phyloP scores from a whole-genome alignment of 2,113 vertebrate genomes.

The Fregata magnificens region DNA sequence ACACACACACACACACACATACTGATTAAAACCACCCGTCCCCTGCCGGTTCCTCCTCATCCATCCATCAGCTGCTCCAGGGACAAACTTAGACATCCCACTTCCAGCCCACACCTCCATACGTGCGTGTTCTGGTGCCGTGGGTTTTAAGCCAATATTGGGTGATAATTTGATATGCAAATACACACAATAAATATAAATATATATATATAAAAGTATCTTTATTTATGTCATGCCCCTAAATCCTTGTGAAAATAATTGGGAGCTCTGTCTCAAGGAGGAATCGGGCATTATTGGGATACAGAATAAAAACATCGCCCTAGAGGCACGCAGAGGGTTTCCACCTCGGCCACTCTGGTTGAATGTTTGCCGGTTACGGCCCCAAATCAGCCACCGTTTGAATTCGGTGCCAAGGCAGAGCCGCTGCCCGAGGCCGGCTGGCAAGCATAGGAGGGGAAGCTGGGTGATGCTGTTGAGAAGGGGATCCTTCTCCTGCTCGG shows the following conservation, averaged over 20 bases:
- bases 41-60: neutral
- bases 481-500: neutral
- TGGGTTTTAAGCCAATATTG: neutral
- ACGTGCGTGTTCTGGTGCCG: fast-evolving
- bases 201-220: neutral
- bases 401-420: neutral
- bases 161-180: neutral
- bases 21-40: neutral
- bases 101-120: neutral
- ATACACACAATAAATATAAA: neutral
- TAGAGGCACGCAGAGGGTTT: neutral
- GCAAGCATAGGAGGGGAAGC: neutral
- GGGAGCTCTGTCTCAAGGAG: neutral
- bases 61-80: neutral
- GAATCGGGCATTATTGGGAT: neutral
- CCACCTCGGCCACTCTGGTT: neutral
- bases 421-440: neutral
- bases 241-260: neutral
- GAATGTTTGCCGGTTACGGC: neutral
- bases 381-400: neutral
- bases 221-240: neutral
- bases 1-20: neutral
- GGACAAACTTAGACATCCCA: constrained; percentile 2
- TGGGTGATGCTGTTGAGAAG: neutral
- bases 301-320: neutral